Evolutionary conservation across 2,113 vertebrate genomes (phyloP).

Genomic region (Arizona elegans): DNA sequence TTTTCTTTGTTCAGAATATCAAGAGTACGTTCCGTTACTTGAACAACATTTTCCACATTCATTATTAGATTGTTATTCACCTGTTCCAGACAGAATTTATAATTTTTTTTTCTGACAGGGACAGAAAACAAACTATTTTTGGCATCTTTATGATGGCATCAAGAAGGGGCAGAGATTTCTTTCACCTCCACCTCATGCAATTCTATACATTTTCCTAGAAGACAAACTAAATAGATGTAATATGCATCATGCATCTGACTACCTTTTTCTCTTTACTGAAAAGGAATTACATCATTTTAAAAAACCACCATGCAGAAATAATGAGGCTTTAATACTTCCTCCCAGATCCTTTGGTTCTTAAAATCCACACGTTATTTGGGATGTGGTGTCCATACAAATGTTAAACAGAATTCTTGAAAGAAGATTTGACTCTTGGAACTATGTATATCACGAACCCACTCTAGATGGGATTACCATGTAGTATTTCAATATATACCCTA

Average conservation of each 20-base stretch:
- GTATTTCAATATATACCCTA: background rate
- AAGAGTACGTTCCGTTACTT: constrained; percentile 64
- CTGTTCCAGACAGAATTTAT: constrained; percentile 61
- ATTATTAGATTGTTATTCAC: constrained; percentile 67
- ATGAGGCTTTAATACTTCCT: background rate
- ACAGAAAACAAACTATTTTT: background rate
- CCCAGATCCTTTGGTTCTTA: background rate
- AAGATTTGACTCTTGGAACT: background rate
- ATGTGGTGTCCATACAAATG: background rate
- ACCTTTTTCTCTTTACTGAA: background rate
- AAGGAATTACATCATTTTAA: background rate
- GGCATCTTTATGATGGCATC: background rate
- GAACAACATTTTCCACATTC: constrained; percentile 64
- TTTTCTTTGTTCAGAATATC: constrained; percentile 68
- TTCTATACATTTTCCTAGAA: background rate
- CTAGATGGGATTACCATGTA: background rate
- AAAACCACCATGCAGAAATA: background rate
- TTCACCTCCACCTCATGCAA: background rate
- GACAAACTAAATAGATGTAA: background rate
- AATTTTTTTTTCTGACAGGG: background rate
- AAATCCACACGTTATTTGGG: background rate
- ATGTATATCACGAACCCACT: background rate
- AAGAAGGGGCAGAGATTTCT: background rate
- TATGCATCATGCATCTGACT: background rate
- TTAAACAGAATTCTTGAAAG: background rate